A percentile compares a stretch with the other conserved stretches of the same genome.
Evolutionary conservation across 1,140 invertebrate genomes (phyloP).

Genomic region (Drosophila arizonae): DNA sequence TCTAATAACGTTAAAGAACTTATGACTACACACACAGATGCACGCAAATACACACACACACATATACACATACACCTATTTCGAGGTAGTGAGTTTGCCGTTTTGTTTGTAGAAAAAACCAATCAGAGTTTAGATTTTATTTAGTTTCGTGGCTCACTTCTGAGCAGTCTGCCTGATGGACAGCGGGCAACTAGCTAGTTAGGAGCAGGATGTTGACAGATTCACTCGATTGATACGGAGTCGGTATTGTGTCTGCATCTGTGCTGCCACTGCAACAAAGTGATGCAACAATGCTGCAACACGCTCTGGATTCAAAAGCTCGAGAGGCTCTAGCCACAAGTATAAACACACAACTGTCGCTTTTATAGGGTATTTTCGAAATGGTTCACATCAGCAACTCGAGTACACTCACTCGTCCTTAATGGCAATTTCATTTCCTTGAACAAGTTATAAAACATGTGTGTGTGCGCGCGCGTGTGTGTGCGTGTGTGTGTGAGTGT

Average conservation of each 20-base stretch:
- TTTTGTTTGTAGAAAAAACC: background rate
- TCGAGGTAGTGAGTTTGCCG: background rate
- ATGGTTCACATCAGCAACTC: background rate
- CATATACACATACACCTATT: background rate
- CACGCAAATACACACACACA: too few relatives aligned
- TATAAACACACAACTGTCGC: background rate
- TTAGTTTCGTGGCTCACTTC: background rate
- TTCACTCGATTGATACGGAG: too few relatives aligned
- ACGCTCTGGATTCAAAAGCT: background rate
- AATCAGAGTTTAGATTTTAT: conserved; percentile 1
- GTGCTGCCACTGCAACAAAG: too few relatives aligned
- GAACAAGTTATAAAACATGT: conserved; percentile 35
- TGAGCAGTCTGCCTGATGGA: background rate
- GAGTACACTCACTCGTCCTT: conserved; percentile 11
- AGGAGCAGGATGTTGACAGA: background rate
- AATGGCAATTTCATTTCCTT: conserved; percentile 49
- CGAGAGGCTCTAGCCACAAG: background rate
- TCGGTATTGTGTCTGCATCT: too few relatives aligned
- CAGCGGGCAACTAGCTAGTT: background rate
- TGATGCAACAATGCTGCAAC: background rate
- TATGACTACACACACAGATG: background rate
- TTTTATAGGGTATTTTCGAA: conserved; percentile 2
- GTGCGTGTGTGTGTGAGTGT: conserved; percentile 1
- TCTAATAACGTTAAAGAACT: conserved; percentile 32
- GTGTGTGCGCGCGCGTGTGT: background rate